Evolutionary conservation across 2,113 vertebrate species (phyloP).

Genomic region (Brachypodius melanocephalos): DNA sequence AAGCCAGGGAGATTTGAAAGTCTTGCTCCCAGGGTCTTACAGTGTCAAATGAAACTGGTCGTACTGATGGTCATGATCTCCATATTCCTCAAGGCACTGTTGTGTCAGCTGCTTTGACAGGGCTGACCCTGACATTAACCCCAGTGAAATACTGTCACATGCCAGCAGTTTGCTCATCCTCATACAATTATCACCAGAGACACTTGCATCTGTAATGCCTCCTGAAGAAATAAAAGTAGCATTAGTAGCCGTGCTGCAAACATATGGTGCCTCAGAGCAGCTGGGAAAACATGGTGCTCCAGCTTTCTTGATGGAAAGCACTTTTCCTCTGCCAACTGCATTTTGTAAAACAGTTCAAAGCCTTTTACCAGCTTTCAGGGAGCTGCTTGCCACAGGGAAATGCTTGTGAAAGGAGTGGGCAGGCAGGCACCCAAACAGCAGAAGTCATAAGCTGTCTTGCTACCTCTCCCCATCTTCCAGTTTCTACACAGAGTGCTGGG

Average conservation of each 20-base stretch:
- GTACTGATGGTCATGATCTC: neutral
- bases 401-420: slow-evolving; percentile 62
- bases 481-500: neutral
- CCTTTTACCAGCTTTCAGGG: slow-evolving; percentile 62
- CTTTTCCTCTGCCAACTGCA: slow-evolving; percentile 54
- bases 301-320: slow-evolving; percentile 58
- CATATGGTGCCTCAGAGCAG: slow-evolving; percentile 50
- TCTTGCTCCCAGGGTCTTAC: neutral
- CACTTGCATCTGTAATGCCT: neutral
- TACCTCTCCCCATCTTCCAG: neutral
- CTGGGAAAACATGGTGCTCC: slow-evolving; percentile 56
- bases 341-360: slow-evolving; percentile 70
- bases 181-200: neutral
- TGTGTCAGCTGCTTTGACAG: neutral
- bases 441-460: slow-evolving; percentile 22
- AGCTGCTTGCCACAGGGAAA: slow-evolving; percentile 56
- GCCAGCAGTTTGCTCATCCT: neutral
- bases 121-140: neutral
- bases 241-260: slow-evolving; percentile 42
- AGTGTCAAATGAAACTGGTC: neutral
- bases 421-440: slow-evolving; percentile 65
- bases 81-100: neutral
- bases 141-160: neutral
- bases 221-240: slow-evolving; percentile 31
- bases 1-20: neutral